Evolutionary conservation across 2,113 vertebrate genomes (phyloP).

Genomic region (Spheniscus mendiculus): DNA sequence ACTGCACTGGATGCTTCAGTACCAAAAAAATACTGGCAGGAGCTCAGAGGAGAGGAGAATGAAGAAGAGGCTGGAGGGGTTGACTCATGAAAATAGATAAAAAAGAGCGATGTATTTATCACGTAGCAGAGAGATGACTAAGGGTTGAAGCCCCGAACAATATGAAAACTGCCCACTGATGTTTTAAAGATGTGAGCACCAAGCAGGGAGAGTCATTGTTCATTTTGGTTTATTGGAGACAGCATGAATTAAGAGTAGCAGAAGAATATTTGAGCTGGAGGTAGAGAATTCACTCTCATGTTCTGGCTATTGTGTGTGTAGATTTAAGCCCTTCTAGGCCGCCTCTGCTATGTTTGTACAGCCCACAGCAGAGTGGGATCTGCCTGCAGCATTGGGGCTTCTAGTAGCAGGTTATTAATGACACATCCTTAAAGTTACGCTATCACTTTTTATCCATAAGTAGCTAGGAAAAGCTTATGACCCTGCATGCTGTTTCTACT

Average conservation of each 20-base stretch:
- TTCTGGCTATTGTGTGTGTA: neutral
- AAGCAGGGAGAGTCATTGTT: constrained; percentile 25
- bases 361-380: neutral
- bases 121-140: constrained; percentile 47
- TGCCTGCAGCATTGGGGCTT: neutral
- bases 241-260: neutral
- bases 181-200: constrained; percentile 34
- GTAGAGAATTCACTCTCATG: neutral
- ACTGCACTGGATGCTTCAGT: neutral
- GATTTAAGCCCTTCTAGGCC: constrained; percentile 1
- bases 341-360: constrained; percentile 20
- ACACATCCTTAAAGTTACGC: neutral
- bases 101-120: constrained; percentile 23
- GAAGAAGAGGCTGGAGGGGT: neutral
- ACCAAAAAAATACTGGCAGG: constrained; percentile 13
- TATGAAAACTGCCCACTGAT: constrained; percentile 43
- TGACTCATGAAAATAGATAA: constrained; percentile 47
- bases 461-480: constrained; percentile 14
- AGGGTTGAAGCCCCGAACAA: constrained; percentile 27
- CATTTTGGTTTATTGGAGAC: constrained; percentile 9
- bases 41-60: constrained; percentile 17
- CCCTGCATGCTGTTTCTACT: constrained; percentile 2
- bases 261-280: constrained; percentile 1
- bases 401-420: constrained; percentile 36
- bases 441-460: constrained; percentile 12